Base-by-base conservation (phyloP, 2,113 vertebrate species). In the Brachyistius frenatus region DNA sequence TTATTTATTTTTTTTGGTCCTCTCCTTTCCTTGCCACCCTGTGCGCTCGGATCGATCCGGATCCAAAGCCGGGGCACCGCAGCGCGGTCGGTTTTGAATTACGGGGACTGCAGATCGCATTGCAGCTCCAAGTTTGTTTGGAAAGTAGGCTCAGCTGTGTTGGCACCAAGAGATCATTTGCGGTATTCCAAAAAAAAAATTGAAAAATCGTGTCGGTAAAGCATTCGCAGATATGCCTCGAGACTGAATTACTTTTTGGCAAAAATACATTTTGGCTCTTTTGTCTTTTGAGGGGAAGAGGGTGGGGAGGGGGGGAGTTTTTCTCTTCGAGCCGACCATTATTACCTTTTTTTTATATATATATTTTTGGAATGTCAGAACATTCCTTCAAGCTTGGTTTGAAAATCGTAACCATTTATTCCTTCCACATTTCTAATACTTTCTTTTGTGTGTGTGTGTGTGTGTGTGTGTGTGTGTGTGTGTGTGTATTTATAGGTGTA, bases 221-320 rank as follows among this genome's bases (percentile, higher is more conserved):
- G 78, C 63, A 72, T 85, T 84, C 0, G 5, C 74, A 78, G 77
- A 81, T 78, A 65, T 64, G 57, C 71, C 79, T 73, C 54, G 30
- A 75, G 63, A 70, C 66, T 49, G n/a, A 78, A 84, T 69, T 55
- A 73, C 61, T 75, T 78, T 53, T 77, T 86, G 85, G 80, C 78
- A 77, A 77, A 72, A 86, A 73, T 69, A 69, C 61, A 46, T 80
- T 72, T 73, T 80, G 77, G 72, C 74, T 75, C 49, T 73, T 77
- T 73, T 23, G 23, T 23, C 23, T 23, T 23, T 23, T 23, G 23
- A 23, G 23, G 23, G 23, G 23, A 23, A 23, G 23, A 23, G 23
- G 23, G 23, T 1, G 23, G 23, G 23, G 23, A 1, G 23, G 23
- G n/a, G 49, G 33, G 3, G 10, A 31, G 52, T 41, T 79, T 75